phyloP scores from a whole-genome alignment of 2,113 vertebrate species.

The Edolisoma coerulescens region DNA sequence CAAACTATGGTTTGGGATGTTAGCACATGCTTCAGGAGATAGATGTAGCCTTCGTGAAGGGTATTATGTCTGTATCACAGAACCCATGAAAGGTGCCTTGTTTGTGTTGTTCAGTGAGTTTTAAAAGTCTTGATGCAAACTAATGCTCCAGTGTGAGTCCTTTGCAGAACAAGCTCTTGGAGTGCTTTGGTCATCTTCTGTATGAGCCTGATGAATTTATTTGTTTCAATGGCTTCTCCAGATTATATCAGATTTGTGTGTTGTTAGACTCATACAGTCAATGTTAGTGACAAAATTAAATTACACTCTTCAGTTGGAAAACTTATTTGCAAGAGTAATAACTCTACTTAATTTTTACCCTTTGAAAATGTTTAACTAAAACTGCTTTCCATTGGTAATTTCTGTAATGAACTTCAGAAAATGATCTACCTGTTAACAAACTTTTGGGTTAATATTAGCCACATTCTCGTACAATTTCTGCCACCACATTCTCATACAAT shows the following conservation, averaged over 20 bases:
- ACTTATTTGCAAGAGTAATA: not conserved
- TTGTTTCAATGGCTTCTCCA: not conserved
- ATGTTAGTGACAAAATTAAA: not conserved
- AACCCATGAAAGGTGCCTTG: not conserved
- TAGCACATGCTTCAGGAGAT: not conserved
- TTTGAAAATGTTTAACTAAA: not conserved
- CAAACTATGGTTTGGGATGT: not conserved
- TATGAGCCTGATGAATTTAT: not conserved
- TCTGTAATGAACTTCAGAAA: not conserved
- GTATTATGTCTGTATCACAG: not conserved
- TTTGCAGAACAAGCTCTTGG: not conserved
- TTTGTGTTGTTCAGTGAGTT: not conserved
- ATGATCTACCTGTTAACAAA: not conserved
- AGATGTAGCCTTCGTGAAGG: fast-evolving
- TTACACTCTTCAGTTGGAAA: not conserved
- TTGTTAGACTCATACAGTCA: not conserved
- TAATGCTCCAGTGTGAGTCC: not conserved
- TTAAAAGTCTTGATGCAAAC: not conserved
- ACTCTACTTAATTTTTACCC: not conserved
- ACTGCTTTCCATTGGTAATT: not conserved
- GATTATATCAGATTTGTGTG: not conserved
- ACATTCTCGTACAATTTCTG: not conserved
- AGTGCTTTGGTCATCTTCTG: not conserved
- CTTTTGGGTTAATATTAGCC: not conserved
- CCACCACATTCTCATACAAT: not conserved